These are phyloP conservation scores for Chaetura pelagica DNA, from an alignment of 2,113 vertebrate genomes.

Conservation along the genomic window DNA sequence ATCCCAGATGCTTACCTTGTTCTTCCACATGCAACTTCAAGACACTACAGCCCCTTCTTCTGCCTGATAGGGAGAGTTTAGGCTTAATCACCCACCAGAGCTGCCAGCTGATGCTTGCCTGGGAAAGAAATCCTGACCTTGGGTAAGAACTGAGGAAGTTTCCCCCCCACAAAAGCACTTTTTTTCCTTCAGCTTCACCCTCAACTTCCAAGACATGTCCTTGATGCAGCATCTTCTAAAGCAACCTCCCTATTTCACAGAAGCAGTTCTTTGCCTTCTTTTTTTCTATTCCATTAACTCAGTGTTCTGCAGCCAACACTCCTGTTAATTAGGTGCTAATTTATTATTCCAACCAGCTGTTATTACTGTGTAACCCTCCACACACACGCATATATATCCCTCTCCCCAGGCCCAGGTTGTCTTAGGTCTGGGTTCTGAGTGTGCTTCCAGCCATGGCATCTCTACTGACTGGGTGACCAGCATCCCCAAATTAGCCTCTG, in stretches of 20 bases:
- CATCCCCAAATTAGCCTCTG: background rate
- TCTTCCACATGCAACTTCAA: background rate
- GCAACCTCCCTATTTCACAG: background rate
- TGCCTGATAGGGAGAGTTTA: background rate
- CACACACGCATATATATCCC: no score
- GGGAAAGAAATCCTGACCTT: background rate
- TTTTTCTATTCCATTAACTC: constrained; percentile 9
- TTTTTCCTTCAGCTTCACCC: background rate
- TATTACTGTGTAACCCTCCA: background rate
- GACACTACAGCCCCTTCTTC: background rate
- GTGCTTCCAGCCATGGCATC: background rate
- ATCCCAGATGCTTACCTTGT: constrained; percentile 12
- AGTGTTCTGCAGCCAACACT: background rate
- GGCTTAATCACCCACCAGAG: background rate
- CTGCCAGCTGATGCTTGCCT: background rate
- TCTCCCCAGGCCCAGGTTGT: background rate
- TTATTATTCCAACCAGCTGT: constrained; percentile 30
- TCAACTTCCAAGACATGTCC: background rate
- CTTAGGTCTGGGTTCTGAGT: background rate
- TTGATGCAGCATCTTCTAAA: background rate
- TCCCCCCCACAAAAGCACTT: background rate
- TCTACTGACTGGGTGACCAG: background rate
- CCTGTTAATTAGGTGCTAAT: constrained; percentile 56
- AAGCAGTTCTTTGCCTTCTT: background rate
- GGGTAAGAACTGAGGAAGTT: background rate